Base-by-base conservation (phyloP, 2,113 vertebrate species). In the Hirundichthys speculiger region DNA sequence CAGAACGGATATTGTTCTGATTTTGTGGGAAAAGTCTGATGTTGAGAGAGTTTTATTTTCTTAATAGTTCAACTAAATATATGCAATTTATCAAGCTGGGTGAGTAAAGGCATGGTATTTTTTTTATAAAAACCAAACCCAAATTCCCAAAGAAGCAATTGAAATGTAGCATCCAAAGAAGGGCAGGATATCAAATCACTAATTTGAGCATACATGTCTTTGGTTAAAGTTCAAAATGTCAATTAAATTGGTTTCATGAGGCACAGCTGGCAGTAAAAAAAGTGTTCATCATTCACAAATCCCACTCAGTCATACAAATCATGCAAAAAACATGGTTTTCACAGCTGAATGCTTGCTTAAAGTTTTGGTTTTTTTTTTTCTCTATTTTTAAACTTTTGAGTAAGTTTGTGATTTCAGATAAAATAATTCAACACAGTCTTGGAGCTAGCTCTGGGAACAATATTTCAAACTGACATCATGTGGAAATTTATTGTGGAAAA, bases 211-310 rank as follows among this genome's bases (percentile, higher is more conserved):
- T 57, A 60, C 58, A 73, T 81, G 71, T 75, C 46, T 87, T 79
- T 86, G 75, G 79, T 90, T 90, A 69, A 72, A 86, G 78, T 79
- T 89, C 71, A 84, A 91, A 90, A 88, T 82, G 84, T 81, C 74
- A 82, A 52, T 79, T 82, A 85, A 89, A 91, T 88, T 85, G 65
- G 81, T 86, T 88, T 90, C 74, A 89, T 78, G 82, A 79, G 71
- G 46, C 73, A 59, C 78, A 86, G 75, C 68, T 90, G 87, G 86
- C 69, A 56, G 47, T 55, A 65, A 80, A 86, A 89, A 62, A 84
- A 74, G 63, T 62, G 68, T 62, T 87, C 86, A 91, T 90, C 77
- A 78, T 74, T 86, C 80, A 85, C 83, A 86, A 83, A 88, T 83
- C 83, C 68, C 73, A 65, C 48, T 76, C 69, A 64, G 58, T 68